Base-by-base conservation (phyloP, 1,140 invertebrate genomes). In the Hydropsyche tenuis region DNA sequence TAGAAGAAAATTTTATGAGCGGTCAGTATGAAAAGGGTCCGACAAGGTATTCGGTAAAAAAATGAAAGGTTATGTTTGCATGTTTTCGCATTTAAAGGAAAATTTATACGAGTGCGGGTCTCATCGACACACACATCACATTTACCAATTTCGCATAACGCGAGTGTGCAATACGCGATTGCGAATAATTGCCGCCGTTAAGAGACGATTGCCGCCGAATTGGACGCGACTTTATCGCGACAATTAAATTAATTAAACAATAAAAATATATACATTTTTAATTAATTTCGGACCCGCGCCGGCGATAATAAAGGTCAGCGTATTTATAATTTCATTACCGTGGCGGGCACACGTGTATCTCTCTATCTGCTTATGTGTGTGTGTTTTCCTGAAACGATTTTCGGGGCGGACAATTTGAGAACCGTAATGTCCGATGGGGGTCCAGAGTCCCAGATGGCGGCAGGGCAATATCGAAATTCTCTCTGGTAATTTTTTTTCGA, bases 1-100 rank as follows among this genome's bases (percentile, higher is more conserved):
- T 76, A 76, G 64, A 76, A 76, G 72, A 76, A 73, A 72, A 73
- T 68, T 76, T 76, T 76, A 76, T 69, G 75, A 71, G 66, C 53
- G 75, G 75, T 71, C 72, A 66, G 65, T 56, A 65, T 76, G 75
- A 76, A 73, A 70, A 76, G 71, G 75, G 75, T 76, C 66, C 60
- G 75, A 76, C 71, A 73, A 66, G 75, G 70, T 69, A 72, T 66
- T 46, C 69, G 69, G 69, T 68, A 73, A 37, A 73, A 76, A 73
- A 73, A 70, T 63, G 68, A 76, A 70, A 73, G 75, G 75, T 73
- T 76, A 76, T 73, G 71, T 73, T 76, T 76, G 66, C 75, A 73
- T 76, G 72, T 76, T 76, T 75, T 51, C 72, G 62, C 62, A 69
- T 56, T 73, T 73, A 65, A 25, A 43, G 56, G 72, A 45, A 64